Evolutionary conservation across 2,113 vertebrate species (phyloP), one percentile per base, ranked within the genome.

Genomic region (Myodes glareolus): DNA sequence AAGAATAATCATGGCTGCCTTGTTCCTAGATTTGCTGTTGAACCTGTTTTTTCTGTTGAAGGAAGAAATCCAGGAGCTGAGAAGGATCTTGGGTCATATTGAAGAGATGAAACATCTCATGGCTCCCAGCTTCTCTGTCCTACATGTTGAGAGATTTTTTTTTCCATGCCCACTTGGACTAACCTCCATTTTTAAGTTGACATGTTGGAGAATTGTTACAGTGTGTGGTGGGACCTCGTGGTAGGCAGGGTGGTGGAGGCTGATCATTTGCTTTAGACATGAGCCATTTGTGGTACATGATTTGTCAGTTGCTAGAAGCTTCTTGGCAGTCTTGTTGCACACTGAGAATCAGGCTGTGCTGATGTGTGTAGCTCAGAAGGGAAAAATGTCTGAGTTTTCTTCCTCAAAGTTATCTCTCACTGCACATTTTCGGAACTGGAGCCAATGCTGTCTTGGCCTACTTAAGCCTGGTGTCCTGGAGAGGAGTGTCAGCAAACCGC

Each of bases 1-100:
- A 72, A 52, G 75, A 94, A 70, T 16, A 92, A 93, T 61, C 36
- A 85, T 63, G 76, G 80, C 91, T 94, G 72, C 90, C 95, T 90
- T 97, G 82, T 96, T 93, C 8, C 55, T 70, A 33, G 47, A 82
- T 78, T 98, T 97, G 81, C 88, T 91, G 0, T 90, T 97, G 95
- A 11, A 12, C 98, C 95, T 97, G 61, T 67, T 93, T 97, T 14
- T 12, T 98, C 96, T 97, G 68, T 65, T 82, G 58, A 97, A 16
- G 76, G 45, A 77, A 82, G 85, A 89, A 92, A 78, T 84, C 84
- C 17, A 92, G 95, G 93, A 95, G 12, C 90, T 63, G 2, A 27
- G 94, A 76, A 94, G 93, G 52, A n/a, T 39, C 36, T 85, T 39
- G 92, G 61, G 39, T 27, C 5, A 2, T 6, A 65, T 1, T 27